These are phyloP conservation scores for Poeciliopsis presidionis DNA, from an alignment of 2,797 vertebrate genomes.

Conservation along the genomic window DNA sequence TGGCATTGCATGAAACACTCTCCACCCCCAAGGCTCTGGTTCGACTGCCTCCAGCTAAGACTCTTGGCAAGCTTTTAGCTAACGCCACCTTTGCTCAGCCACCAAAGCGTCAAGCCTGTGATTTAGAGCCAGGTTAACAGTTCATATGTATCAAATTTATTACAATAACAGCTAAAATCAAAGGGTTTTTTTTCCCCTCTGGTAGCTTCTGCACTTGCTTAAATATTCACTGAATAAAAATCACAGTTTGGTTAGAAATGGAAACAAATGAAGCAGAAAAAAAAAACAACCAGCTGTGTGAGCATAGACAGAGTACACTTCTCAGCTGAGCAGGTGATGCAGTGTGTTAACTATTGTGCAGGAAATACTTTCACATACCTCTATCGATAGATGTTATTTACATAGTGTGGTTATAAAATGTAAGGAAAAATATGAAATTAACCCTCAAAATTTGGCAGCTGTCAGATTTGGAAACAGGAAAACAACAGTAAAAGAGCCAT, in stretches of 20 bases:
- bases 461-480: neutral
- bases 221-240: neutral
- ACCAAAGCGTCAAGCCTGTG: constrained; percentile 15
- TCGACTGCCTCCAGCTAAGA: constrained; percentile 52
- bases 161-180: constrained; percentile 34
- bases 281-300: neutral
- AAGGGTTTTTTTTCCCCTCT: neutral
- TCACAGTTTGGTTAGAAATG: neutral
- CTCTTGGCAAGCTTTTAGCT: constrained; percentile 40
- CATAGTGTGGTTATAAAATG: neutral
- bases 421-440: neutral
- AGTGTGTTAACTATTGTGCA: neutral
- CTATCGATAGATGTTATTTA: neutral
- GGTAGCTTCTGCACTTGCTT: neutral
- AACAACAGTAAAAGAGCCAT: neutral
- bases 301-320: neutral
- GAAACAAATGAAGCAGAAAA: neutral
- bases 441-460: neutral
- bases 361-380: neutral
- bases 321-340: neutral
- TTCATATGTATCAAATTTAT: constrained; percentile 23
- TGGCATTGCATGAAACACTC: constrained; percentile 62
- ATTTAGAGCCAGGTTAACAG: constrained; percentile 31
- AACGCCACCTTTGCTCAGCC: constrained; percentile 47
- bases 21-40: constrained; percentile 44